Evolutionary conservation across 2,888 invertebrate genomes (phyloP).

Genomic region (Acanthacorydalis orientalis): DNA sequence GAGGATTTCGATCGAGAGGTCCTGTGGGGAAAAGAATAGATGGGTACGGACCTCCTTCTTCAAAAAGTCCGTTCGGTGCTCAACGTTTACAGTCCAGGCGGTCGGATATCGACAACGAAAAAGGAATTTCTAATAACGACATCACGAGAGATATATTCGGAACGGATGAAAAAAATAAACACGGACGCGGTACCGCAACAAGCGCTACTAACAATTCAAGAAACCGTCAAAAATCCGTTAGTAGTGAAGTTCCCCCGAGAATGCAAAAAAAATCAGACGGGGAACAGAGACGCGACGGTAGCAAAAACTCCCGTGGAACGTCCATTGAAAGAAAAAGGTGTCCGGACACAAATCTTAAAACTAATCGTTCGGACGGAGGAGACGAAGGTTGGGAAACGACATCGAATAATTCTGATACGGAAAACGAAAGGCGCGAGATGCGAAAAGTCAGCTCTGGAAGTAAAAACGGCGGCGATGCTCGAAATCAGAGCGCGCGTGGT

Average conservation of each 20-base stretch:
- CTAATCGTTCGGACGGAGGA: constrained; percentile 21
- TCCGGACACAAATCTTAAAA: constrained; percentile 12
- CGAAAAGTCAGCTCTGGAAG: constrained; percentile 12
- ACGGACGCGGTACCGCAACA: constrained; percentile 46
- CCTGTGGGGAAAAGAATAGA: constrained; percentile 44
- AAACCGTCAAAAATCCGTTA: constrained; percentile 11
- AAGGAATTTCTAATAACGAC: constrained; percentile 16
- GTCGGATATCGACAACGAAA: constrained; percentile 21
- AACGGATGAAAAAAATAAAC: constrained; percentile 46
- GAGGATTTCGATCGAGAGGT: constrained; percentile 31
- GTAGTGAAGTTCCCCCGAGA: constrained; percentile 11
- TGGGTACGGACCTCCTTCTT: constrained; percentile 65
- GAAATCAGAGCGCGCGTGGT: background rate
- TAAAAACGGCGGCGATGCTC: background rate
- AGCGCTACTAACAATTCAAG: constrained; percentile 37
- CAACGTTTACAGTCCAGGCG: constrained; percentile 19
- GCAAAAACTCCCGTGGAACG: constrained; percentile 16
- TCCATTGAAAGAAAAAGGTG: constrained; percentile 14
- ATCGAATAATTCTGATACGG: constrained; percentile 60
- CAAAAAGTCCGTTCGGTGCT: constrained; percentile 55
- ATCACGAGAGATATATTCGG: constrained; percentile 12
- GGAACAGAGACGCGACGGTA: constrained; percentile 10
- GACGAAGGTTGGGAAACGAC: constrained; percentile 68
- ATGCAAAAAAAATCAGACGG: constrained; percentile 11
- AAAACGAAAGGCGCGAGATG: constrained; percentile 23